These are phyloP conservation scores for Acropternis orthonyx DNA, from an alignment of 2,797 vertebrate genomes.

Conservation along the genomic window DNA sequence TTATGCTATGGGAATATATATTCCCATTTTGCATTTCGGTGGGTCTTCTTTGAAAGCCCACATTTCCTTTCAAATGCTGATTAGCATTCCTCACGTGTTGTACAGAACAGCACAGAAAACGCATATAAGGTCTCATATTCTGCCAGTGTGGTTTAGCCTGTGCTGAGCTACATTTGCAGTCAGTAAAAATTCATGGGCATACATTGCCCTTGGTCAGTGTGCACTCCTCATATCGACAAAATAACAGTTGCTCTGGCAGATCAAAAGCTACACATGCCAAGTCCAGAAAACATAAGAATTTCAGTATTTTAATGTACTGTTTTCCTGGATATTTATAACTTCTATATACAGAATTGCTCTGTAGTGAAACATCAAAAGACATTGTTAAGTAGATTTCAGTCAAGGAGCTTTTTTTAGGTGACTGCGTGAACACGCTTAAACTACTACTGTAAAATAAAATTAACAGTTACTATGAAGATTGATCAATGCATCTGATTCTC, in stretches of 20 bases:
- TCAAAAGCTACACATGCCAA: slow-evolving; percentile 39
- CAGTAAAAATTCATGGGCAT: slow-evolving; percentile 36
- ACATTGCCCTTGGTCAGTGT: slow-evolving; percentile 25
- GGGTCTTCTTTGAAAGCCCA: slow-evolving; percentile 22
- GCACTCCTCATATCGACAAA: background rate
- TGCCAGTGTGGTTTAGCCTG: background rate
- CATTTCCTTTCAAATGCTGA: slow-evolving; percentile 26
- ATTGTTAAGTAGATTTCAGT: background rate
- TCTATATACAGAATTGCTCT: background rate
- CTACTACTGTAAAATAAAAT: slow-evolving; percentile 17
- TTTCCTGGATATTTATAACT: slow-evolving; percentile 45
- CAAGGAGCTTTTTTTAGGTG: background rate
- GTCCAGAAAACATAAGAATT: slow-evolving; percentile 16
- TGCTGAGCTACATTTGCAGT: background rate
- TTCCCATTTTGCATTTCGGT: slow-evolving; percentile 16
- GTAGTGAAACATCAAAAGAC: slow-evolving; percentile 28
- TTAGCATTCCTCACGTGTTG: slow-evolving; percentile 51
- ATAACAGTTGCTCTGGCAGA: slow-evolving; percentile 22
- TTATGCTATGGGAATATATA: background rate
- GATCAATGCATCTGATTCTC: background rate
- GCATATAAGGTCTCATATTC: slow-evolving; percentile 25
- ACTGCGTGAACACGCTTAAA: background rate
- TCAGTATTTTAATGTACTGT: background rate
- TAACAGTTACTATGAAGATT: background rate
- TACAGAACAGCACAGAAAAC: slow-evolving; percentile 25